phyloP scores from a whole-genome alignment of 2,888 invertebrate genomes.

The Watsonalla cultraria region DNA sequence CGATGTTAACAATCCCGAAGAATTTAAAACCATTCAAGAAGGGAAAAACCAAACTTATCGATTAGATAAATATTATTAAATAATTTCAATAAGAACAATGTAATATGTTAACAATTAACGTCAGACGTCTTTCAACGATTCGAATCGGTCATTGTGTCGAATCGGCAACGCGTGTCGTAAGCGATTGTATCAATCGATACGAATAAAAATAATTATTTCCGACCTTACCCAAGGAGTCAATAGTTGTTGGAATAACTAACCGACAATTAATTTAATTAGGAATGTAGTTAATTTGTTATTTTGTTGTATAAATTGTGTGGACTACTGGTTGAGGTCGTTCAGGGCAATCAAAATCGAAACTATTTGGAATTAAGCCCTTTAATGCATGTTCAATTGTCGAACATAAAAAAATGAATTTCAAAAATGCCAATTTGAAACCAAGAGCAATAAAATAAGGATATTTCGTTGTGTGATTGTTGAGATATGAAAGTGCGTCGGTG shows the following conservation, averaged over 20 bases:
- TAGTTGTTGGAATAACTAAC: constrained; percentile 52
- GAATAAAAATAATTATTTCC: constrained; percentile 58
- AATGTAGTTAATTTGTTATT: constrained; percentile 42
- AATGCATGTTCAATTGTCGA: not conserved
- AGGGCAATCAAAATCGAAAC: constrained; percentile 15
- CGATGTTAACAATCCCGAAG: no score
- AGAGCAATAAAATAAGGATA: no score
- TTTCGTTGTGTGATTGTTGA: no score
- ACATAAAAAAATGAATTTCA: not conserved
- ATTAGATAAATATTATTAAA: not conserved
- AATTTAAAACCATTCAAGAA: no score
- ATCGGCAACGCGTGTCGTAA: constrained; percentile 56
- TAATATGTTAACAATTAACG: constrained; percentile 32
- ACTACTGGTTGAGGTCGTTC: constrained; percentile 38
- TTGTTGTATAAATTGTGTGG: constrained; percentile 34
- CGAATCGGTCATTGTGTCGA: constrained; percentile 60
- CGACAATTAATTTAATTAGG: constrained; percentile 65
- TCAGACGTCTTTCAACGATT: constrained; percentile 54
- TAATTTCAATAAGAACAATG: constrained; percentile 16
- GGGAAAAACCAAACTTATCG: no score
- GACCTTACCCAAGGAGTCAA: constrained; percentile 66
- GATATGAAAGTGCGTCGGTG: no score
- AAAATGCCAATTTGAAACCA: no score
- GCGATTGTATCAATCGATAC: constrained; percentile 60
- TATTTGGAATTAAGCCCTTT: constrained; percentile 1